Evolutionary conservation across 2,888 invertebrate species (phyloP).

Genomic region (Apamea sordens): DNA sequence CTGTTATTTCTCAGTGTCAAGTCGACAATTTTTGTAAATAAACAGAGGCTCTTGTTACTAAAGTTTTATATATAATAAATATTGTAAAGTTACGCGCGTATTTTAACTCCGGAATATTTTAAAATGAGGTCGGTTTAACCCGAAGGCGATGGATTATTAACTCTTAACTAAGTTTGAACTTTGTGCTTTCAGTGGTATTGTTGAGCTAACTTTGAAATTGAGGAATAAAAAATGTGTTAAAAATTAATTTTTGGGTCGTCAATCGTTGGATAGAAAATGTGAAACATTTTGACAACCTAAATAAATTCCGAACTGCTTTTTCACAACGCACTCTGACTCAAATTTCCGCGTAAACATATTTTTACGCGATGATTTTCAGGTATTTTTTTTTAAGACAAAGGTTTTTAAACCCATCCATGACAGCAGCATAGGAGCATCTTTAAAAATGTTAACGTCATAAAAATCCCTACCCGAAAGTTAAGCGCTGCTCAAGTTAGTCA

Average conservation of each 20-base stretch:
- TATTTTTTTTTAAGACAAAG: neutral
- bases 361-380: no score
- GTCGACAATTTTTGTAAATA: constrained; percentile 58
- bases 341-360: neutral
- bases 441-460: neutral
- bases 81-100: constrained; percentile 31
- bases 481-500: neutral
- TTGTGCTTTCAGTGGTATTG: constrained; percentile 47
- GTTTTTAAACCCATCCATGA: neutral
- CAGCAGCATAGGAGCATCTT: neutral
- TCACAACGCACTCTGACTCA: neutral
- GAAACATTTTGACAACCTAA: neutral
- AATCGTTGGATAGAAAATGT: neutral
- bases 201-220: constrained; percentile 41
- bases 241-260: neutral
- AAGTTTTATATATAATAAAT: constrained; percentile 55
- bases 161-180: constrained; percentile 53
- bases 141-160: constrained; percentile 54
- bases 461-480: neutral
- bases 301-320: constrained; percentile 3
- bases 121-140: constrained; percentile 47
- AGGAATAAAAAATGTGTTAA: constrained; percentile 8
- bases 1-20: constrained; percentile 62
- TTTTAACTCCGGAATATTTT: constrained; percentile 40
- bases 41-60: constrained; percentile 47